A percentile compares a stretch with the other conserved stretches of the same genome.
Conservation (phyloP, 1,140 invertebrate species). For the Pseudoatta argentina region DNA sequence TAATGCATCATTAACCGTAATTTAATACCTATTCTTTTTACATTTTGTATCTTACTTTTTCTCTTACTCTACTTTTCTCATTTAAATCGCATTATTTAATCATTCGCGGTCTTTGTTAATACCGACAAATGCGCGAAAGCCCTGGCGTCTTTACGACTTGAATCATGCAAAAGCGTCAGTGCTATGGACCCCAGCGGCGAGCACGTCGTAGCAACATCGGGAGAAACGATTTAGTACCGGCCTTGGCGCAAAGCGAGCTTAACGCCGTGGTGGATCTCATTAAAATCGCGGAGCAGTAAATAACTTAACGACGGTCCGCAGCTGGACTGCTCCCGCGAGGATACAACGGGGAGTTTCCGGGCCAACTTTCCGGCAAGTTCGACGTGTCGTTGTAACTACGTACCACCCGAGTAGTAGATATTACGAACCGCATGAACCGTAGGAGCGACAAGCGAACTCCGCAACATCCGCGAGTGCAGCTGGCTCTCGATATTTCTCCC, state of each 20-base stretch:
- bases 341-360: constrained; percentile 40
- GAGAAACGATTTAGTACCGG: constrained; percentile 35
- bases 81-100: constrained; percentile 1
- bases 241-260: constrained; percentile 33
- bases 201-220: neutral
- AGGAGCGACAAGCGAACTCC: constrained; percentile 9
- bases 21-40: constrained; percentile 5
- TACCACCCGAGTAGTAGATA: neutral
- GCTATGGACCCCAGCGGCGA: constrained; percentile 4
- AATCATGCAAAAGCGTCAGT: constrained; percentile 12
- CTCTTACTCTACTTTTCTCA: neutral
- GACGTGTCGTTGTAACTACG: constrained; percentile 29
- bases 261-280: constrained; percentile 51
- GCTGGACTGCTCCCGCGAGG: constrained; percentile 34
- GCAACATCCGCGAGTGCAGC: constrained; percentile 23
- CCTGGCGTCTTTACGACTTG: neutral
- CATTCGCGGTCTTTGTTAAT: neutral
- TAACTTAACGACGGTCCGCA: constrained; percentile 48
- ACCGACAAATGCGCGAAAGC: neutral
- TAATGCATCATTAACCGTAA: neutral
- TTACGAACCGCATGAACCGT: constrained; percentile 32
- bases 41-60: neutral
- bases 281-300: constrained; percentile 60
- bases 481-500: constrained; percentile 47
- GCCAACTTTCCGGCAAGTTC: constrained; percentile 47